Conservation (phyloP, 1,140 invertebrate genomes). For the Pteromalus puparum region DNA sequence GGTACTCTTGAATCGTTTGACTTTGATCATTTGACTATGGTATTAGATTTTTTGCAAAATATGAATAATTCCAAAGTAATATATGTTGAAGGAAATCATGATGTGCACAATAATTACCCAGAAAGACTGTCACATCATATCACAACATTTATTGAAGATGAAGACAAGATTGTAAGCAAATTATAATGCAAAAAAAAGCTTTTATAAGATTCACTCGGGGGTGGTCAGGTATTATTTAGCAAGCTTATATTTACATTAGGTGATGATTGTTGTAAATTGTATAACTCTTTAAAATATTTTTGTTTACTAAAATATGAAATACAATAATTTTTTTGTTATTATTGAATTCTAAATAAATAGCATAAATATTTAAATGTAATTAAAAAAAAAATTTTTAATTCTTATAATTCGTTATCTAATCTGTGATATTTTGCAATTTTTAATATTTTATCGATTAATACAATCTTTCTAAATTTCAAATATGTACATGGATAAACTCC, state of each 20-base stretch:
- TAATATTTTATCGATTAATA: not conserved
- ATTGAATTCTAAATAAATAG: too few species aligned
- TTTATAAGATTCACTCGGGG: not conserved
- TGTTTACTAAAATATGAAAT: not conserved
- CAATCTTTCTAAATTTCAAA: too few species aligned
- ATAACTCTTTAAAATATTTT: not conserved
- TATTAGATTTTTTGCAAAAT: constrained; percentile 22
- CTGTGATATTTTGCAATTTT: not conserved
- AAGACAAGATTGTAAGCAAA: constrained; percentile 59
- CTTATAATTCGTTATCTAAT: too few species aligned
- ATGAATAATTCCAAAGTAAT: constrained; percentile 64
- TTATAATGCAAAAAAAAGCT: constrained; percentile 28
- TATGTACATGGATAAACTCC: too few species aligned
- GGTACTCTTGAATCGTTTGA: constrained; percentile 51
- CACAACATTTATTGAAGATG: constrained; percentile 66
- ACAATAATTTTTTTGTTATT: not conserved
- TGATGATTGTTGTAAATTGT: too few species aligned
- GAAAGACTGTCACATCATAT: constrained; percentile 73
- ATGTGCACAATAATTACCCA: constrained; percentile 80
- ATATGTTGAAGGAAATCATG: constrained; percentile 79
- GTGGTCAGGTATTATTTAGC: too few species aligned
- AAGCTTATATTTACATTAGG: too few species aligned
- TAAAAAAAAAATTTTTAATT: too few species aligned
- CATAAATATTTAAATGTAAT: too few species aligned
- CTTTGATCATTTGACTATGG: not conserved